A percentile compares a stretch with the other conserved stretches of the same genome.
Conservation (phyloP, 2,113 vertebrate species). For the Hydropotes inermis region DNA sequence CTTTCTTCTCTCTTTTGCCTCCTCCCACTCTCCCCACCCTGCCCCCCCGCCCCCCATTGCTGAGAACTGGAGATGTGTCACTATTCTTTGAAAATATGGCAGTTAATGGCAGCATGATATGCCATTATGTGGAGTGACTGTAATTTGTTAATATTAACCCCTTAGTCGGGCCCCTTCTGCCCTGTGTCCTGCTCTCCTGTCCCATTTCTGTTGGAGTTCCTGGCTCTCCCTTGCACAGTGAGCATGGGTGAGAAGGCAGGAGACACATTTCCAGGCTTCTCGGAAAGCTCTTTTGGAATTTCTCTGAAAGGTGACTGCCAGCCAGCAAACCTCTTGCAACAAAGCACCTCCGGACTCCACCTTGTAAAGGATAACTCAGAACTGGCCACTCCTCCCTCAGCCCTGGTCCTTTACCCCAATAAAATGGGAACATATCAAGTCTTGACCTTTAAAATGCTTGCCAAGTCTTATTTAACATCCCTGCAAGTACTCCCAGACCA, state of each 20-base stretch:
- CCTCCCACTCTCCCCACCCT: neutral
- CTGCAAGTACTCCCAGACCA: neutral
- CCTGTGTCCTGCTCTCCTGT: neutral
- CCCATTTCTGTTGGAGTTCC: neutral
- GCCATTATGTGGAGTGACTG: constrained; percentile 6
- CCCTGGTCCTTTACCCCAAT: neutral
- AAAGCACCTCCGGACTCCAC: neutral
- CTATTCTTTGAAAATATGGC: constrained; percentile 41
- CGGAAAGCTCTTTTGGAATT: neutral
- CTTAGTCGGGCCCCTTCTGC: neutral
- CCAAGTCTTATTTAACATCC: neutral
- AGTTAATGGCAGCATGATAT: constrained; percentile 43
- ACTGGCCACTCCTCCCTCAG: neutral
- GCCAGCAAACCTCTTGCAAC: neutral
- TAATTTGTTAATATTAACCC: constrained; percentile 41
- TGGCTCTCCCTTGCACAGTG: neutral
- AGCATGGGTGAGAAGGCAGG: neutral
- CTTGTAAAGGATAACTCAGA: neutral
- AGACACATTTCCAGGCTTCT: neutral
- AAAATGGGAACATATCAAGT: neutral
- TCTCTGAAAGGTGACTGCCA: neutral
- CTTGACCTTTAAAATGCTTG: neutral
- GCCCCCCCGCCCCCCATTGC: neutral
- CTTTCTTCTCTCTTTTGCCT: neutral
- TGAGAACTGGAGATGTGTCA: neutral